Evolutionary conservation across 2,888 invertebrate genomes (phyloP).

Genomic region (Furcula furcula): DNA sequence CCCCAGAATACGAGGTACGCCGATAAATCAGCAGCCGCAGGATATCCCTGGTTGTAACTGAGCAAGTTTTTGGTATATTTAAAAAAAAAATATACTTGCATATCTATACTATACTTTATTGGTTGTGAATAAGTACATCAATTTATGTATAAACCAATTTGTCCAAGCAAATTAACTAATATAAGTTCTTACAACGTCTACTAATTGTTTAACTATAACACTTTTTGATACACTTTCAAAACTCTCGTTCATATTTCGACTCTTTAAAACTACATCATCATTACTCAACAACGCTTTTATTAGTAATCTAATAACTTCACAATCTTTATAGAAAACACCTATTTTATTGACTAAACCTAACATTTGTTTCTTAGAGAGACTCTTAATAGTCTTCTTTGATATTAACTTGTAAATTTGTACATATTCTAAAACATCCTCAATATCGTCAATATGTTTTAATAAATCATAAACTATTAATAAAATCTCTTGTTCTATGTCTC

Average conservation of each 20-base stretch:
- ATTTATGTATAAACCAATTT: neutral
- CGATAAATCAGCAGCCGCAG: too few species aligned
- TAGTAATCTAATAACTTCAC: constrained; percentile 46
- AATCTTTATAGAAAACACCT: constrained; percentile 28
- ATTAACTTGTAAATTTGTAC: constrained; percentile 49
- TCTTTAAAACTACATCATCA: constrained; percentile 47
- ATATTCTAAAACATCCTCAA: constrained; percentile 45
- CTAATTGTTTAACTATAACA: constrained; percentile 41
- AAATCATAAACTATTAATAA: constrained; percentile 50
- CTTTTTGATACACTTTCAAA: constrained; percentile 18
- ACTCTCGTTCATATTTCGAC: constrained; percentile 29
- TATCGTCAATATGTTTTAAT: constrained; percentile 40
- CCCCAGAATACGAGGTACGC: too few species aligned
- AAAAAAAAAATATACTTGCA: too few species aligned
- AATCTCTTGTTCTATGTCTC: constrained; percentile 62
- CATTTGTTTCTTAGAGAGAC: constrained; percentile 56
- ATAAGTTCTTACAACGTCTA: constrained; percentile 43
- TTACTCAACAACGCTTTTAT: constrained; percentile 46
- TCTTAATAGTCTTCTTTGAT: constrained; percentile 57
- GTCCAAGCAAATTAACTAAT: constrained; percentile 22
- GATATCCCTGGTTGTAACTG: too few species aligned
- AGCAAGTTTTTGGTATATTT: too few species aligned
- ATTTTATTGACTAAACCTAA: constrained; percentile 46
- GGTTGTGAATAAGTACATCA: neutral
- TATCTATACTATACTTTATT: neutral